A percentile compares a stretch with the other conserved stretches of the same genome.
Conservation (phyloP, 2,113 vertebrate genomes). For the Gobiocypris rarus region DNA sequence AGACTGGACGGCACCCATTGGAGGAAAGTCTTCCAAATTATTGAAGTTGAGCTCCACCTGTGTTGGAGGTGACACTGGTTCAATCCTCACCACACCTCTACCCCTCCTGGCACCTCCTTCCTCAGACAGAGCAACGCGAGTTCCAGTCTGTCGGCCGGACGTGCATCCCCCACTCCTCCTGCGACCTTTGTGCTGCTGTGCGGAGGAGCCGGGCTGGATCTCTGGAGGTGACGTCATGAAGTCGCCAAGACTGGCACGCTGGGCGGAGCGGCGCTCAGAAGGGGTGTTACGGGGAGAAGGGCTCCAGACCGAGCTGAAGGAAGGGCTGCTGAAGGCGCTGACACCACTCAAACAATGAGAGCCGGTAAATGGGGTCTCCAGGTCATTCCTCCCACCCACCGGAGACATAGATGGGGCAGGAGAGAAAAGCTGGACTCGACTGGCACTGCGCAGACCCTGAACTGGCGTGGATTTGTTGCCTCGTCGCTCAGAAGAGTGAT, state of each 20-base stretch:
- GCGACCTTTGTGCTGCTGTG: constrained; percentile 73
- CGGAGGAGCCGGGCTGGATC: constrained; percentile 64
- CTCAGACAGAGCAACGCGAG: constrained; percentile 66
- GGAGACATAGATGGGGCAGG: constrained; percentile 67
- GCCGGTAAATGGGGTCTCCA: constrained; percentile 52
- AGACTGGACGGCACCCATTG: constrained; percentile 79
- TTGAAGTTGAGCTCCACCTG: constrained; percentile 84
- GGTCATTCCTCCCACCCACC: constrained; percentile 49
- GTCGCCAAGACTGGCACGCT: constrained; percentile 80
- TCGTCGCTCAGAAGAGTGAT: constrained; percentile 67
- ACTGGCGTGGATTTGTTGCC: constrained; percentile 59
- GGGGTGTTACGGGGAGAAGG: constrained; percentile 70
- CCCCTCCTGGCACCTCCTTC: constrained; percentile 76
- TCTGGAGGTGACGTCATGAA: constrained; percentile 78
- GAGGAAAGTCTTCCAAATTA: constrained; percentile 96
- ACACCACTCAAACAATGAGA: constrained; percentile 61
- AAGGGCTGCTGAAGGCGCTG: constrained; percentile 77
- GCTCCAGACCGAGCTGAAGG: constrained; percentile 72
- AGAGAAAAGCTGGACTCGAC: constrained; percentile 88
- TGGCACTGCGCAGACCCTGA: constrained; percentile 66
- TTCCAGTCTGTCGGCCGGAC: constrained; percentile 68
- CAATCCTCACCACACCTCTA: constrained; percentile 66
- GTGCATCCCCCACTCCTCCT: constrained; percentile 69
- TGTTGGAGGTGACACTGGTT: constrained; percentile 68
- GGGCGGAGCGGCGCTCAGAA: constrained; percentile 75